Percentiles rank a stretch among this genome's conserved stretches.
Evolutionary conservation across 2,113 vertebrate genomes (phyloP).

Genomic region (Chaetura pelagica): DNA sequence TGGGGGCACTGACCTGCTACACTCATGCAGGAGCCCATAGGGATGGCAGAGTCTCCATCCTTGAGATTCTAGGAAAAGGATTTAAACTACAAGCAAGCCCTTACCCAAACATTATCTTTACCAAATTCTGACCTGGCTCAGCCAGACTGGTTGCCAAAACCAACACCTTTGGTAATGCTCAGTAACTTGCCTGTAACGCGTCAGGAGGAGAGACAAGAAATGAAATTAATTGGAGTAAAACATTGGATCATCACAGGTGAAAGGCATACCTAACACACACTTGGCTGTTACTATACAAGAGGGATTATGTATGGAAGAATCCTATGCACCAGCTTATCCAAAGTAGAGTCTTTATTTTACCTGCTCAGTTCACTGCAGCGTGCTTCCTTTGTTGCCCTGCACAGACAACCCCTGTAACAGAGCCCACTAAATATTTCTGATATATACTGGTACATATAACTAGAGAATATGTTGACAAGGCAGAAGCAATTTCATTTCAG

Average conservation of each 20-base stretch:
- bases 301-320: background rate
- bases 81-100: background rate
- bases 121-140: background rate
- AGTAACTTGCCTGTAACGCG: background rate
- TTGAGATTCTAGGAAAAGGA: background rate
- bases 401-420: background rate
- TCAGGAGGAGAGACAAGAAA: background rate
- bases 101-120: background rate
- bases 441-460: background rate
- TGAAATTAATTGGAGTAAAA: background rate
- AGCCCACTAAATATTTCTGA: background rate
- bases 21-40: background rate
- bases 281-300: background rate
- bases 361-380: background rate
- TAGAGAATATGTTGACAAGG: background rate
- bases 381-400: background rate
- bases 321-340: background rate
- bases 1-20: background rate
- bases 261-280: background rate
- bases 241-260: background rate
- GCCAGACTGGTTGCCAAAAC: background rate
- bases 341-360: background rate
- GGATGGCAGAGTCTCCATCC: background rate
- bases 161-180: background rate
- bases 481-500: conserved; percentile 35